Percentiles rank a stretch among this genome's conserved stretches.
Conservation (phyloP, 2,888 invertebrate genomes). For the Acleris cristana region DNA sequence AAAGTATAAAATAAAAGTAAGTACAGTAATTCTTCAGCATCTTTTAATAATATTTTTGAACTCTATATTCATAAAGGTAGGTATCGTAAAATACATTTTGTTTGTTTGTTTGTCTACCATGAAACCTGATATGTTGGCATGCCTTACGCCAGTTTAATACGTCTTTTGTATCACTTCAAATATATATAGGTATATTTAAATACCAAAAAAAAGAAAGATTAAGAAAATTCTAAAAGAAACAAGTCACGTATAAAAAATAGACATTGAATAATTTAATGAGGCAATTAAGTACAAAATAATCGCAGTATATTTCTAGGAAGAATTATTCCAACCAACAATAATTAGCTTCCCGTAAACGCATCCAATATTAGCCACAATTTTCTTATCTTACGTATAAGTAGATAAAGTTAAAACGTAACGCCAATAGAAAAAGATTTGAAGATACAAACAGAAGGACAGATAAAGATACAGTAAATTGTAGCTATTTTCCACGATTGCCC, state of each 20-base stretch:
- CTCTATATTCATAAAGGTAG: constrained; percentile 48
- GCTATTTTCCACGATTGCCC: neutral
- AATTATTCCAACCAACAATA: constrained; percentile 63
- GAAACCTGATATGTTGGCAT: constrained; percentile 56
- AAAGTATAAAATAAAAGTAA: constrained; percentile 30
- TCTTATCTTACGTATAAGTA: neutral
- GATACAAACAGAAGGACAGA: too few relatives aligned
- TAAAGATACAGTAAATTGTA: constrained; percentile 12
- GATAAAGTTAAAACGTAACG: neutral
- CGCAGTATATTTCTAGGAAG: constrained; percentile 39
- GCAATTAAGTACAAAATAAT: neutral
- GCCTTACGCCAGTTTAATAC: constrained; percentile 51
- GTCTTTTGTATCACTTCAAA: constrained; percentile 38
- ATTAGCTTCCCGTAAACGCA: constrained; percentile 41
- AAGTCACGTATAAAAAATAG: neutral
- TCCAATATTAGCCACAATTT: constrained; percentile 11
- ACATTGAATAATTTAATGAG: too few relatives aligned
- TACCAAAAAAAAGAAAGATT: constrained; percentile 8
- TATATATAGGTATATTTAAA: too few relatives aligned
- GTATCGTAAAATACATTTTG: constrained; percentile 45
- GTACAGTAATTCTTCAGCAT: too few relatives aligned
- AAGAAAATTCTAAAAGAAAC: constrained; percentile 49
- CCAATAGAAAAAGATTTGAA: too few relatives aligned
- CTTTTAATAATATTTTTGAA: too few relatives aligned
- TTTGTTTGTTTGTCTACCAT: constrained; percentile 40